A percentile compares a stretch with the other conserved stretches of the same genome.
These are phyloP conservation scores for Eupsilia transversa DNA, from an alignment of 2,888 invertebrate genomes.

Conservation along the genomic window DNA sequence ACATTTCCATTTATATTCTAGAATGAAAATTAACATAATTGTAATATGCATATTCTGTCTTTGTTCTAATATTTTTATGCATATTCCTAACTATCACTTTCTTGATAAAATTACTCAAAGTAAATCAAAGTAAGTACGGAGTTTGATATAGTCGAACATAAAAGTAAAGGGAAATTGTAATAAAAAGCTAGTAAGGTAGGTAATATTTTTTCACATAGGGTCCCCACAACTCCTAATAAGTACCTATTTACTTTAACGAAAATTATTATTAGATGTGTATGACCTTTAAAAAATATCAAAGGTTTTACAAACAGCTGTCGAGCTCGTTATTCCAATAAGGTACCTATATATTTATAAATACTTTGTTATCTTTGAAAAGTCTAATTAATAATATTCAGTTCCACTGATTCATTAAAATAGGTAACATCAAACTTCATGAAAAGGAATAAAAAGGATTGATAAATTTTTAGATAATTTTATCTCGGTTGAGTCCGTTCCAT, in stretches of 20 bases:
- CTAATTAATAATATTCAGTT: slow-evolving; percentile 51
- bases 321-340: neutral
- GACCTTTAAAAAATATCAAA: neutral
- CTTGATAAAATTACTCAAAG: slow-evolving; percentile 38
- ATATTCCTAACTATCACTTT: slow-evolving; percentile 20
- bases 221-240: slow-evolving; percentile 22
- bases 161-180: slow-evolving; percentile 50
- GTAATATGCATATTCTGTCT: slow-evolving; percentile 14
- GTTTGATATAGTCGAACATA: slow-evolving; percentile 48
- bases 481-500: slow-evolving; percentile 40
- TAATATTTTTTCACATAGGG: slow-evolving; percentile 42
- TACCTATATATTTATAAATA: neutral
- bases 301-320: neutral
- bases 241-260: slow-evolving; percentile 18
- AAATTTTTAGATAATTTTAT: slow-evolving; percentile 42
- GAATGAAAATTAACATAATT: slow-evolving; percentile 33
- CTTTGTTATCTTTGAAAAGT: slow-evolving; percentile 10
- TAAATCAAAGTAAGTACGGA: slow-evolving; percentile 53
- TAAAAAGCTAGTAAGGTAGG: slow-evolving; percentile 44
- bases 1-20: slow-evolving; percentile 12
- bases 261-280: slow-evolving; percentile 1
- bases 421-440: slow-evolving; percentile 48
- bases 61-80: slow-evolving; percentile 33
- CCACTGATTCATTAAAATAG: slow-evolving; percentile 45
- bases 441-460: slow-evolving; percentile 40